A percentile compares a stretch with the other conserved stretches of the same genome.
phyloP scores from a whole-genome alignment of 2,113 vertebrate species.

The Vimba vimba region DNA sequence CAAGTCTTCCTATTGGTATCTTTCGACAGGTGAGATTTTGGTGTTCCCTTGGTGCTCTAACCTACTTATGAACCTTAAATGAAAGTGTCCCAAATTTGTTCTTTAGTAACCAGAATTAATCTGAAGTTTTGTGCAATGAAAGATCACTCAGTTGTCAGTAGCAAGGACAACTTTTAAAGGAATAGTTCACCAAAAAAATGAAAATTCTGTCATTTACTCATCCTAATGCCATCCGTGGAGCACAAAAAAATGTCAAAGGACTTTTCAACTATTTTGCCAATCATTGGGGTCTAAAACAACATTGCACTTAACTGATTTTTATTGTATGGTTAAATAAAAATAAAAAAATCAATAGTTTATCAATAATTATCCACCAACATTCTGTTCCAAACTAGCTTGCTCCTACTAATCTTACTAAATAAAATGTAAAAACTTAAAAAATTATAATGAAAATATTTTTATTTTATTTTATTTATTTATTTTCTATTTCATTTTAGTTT shows the following conservation, averaged over 20 bases:
- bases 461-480: too few species aligned
- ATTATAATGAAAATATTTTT: too few species aligned
- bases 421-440: too few species aligned
- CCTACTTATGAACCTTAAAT: not conserved
- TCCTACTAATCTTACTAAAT: too few species aligned
- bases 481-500: too few species aligned
- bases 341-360: not conserved
- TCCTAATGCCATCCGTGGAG: not conserved
- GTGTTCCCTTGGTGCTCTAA: not conserved
- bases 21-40: conserved; percentile 79
- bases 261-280: not conserved
- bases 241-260: not conserved
- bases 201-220: not conserved
- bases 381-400: not conserved
- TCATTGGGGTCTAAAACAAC: not conserved
- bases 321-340: not conserved
- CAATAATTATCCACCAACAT: not conserved
- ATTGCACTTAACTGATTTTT: not conserved
- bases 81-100: not conserved
- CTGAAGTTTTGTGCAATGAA: not conserved
- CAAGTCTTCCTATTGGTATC: conserved; percentile 84
- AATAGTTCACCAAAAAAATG: not conserved
- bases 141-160: not conserved
- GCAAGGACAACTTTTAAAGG: not conserved
- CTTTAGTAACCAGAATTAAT: not conserved